Base-by-base conservation (phyloP, 2,888 invertebrate species). In the Sepioteuthis lessoniana region DNA sequence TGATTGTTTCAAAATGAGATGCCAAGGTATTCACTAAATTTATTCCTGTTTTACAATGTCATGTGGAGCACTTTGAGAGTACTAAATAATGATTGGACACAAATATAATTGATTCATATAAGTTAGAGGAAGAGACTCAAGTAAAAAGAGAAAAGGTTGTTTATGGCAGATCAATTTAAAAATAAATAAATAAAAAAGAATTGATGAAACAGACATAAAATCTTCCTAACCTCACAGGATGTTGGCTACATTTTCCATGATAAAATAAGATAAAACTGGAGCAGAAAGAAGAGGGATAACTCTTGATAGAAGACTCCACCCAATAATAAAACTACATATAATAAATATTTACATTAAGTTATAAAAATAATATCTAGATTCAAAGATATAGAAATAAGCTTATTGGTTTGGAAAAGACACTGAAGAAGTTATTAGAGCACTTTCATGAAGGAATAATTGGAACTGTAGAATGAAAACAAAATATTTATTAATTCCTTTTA, bases 201-300 rank as follows among this genome's bases (percentile, higher is more conserved):
- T 19, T 16, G 19, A 47, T 16, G 25, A 28, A 55, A 55, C 25
- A 55, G n/a, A 76, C 19, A 35, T 35, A n/a, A 76, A 76, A 16
- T n/a, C 35, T 8, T 13, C 76, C n/a, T 19, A 8, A 76, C 76
- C 25, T 25, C n/a, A 76, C 76, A 76, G 76, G n/a, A 76, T n/a
- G 76, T 76, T 76, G 76, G n/a, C 76, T 76, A 76, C 76, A 35
- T 76, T n/a, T 76, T n/a, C n/a, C 76, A n/a, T 76, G 76, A 76
- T 76, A 76, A 76, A 76, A 76, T n/a, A n/a, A 76, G n/a, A 76
- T 76, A 55, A 76, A 76, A 76, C 19, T 76, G 76, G 76, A 76
- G 76, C 76, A 76, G 76, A n/a, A 76, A 76, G 2, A 76, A 76
- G 76, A n/a, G 76, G n/a, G 76, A 76, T 76, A 76, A 76, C n/a